Conservation (phyloP, 1,140 invertebrate species). For the Diorhabda sublineata region DNA sequence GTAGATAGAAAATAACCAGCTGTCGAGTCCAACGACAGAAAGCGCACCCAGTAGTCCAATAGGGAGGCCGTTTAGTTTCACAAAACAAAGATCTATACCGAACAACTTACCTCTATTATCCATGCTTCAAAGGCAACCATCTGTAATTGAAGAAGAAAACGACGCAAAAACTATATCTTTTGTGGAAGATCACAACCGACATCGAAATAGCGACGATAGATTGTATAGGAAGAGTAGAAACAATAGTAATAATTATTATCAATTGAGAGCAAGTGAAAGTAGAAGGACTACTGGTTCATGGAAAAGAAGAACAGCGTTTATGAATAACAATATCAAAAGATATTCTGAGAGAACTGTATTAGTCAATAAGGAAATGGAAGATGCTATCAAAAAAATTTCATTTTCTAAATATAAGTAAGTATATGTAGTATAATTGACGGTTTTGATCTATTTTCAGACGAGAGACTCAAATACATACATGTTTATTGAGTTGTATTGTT, state of each 20-base stretch:
- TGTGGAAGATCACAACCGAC: not conserved
- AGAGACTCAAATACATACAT: no score
- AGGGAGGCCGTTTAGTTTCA: not conserved
- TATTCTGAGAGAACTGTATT: constrained; percentile 64
- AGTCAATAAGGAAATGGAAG: constrained; percentile 68
- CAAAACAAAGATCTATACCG: constrained; percentile 1
- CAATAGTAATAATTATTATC: constrained; percentile 38
- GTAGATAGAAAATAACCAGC: not conserved
- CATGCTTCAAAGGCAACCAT: not conserved
- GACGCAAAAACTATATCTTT: not conserved
- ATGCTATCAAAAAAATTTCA: constrained; percentile 69
- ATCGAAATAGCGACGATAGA: constrained; percentile 8
- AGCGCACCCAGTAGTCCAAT: not conserved
- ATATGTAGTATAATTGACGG: not conserved
- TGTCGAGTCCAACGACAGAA: not conserved
- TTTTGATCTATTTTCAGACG: no score
- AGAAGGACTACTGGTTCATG: constrained; percentile 40
- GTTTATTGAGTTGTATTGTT: no score
- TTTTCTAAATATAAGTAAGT: constrained; percentile 66
- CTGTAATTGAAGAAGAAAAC: not conserved
- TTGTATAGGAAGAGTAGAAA: constrained; percentile 35
- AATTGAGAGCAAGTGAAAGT: constrained; percentile 46
- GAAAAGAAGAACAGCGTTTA: constrained; percentile 56
- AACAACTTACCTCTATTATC: not conserved
- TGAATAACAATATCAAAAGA: constrained; percentile 64